Evolutionary conservation across 1,140 invertebrate species (phyloP), one percentile per base, ranked within the genome.

Genomic region (Ceratosolen solmsi): DNA sequence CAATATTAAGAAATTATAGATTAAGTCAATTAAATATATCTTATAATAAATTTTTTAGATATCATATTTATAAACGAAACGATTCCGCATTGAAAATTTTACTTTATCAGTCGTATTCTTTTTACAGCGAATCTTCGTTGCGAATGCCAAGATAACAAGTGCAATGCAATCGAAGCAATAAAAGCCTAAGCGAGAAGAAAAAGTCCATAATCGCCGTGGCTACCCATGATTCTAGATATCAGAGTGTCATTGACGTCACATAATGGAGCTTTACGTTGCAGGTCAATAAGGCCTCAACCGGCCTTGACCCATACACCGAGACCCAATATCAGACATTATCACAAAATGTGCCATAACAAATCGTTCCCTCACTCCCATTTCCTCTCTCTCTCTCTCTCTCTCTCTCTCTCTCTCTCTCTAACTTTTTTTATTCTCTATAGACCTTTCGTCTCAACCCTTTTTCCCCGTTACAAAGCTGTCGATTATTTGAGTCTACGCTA

Each of bases 231-330:
- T 33, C 30, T 1, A 73, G 46, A 33, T 60, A 60, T 81, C 72
- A 38, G 65, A 77, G 80, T 77, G 68, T 82, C 80, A 82, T 77
- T 58, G 80, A 82, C 80, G 80, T 77, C 74, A 82, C 74, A 25
- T 17, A 36, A 5, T 11, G n/a, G 36, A 30, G 33, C 2, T 46
- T 2, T 11, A 20, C n/a, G 79, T 76, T 77, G 63, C 74, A 72
- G 75, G 80, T 77, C 80, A 77, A 65, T 65, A 36, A 51, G 79
- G 74, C 36, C 74, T 72, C 73, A 41, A 63, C 20, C 74, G 80
- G 65, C 80, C 80, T 82, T 82, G 80, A 82, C 80, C 60, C 22
- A 58, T 51, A n/a, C 36, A 30, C 68, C 36, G 25, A 79, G 30
- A 68, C 22, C 73, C 22, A 75, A 56, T 41, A 72, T 72, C 41